Evolutionary conservation across 1,140 invertebrate species (phyloP).

Genomic region (Ctenoplectra terminalis): DNA sequence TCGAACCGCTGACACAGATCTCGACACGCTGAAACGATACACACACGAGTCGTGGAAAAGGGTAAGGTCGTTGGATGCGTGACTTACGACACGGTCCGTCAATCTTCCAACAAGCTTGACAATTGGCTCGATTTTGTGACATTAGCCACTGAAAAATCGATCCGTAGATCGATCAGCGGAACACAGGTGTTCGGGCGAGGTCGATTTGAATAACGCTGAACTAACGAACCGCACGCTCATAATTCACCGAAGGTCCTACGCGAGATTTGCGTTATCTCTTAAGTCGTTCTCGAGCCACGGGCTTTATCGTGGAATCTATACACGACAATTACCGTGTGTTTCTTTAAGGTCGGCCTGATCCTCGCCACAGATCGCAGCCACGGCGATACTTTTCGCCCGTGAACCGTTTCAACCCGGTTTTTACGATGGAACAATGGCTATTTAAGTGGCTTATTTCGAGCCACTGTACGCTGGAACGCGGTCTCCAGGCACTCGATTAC

Average conservation of each 20-base stretch:
- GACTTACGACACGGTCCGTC: conserved; percentile 47
- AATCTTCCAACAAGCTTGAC: conserved; percentile 25
- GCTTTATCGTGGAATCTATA: conserved; percentile 34
- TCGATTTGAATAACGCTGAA: conserved; percentile 2
- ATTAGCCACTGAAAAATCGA: background rate
- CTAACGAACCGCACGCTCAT: conserved; percentile 24
- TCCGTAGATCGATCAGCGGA: conserved; percentile 5
- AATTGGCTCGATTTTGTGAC: conserved; percentile 6
- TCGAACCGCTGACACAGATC: conserved; percentile 22
- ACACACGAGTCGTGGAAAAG: conserved; percentile 40
- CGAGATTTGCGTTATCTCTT: conserved; percentile 14
- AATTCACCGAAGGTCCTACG: conserved; percentile 13
- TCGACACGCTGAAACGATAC: background rate
- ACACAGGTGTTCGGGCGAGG: conserved; percentile 21
- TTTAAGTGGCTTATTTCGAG: background rate
- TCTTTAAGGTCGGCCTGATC: conserved; percentile 2
- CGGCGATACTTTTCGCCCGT: background rate
- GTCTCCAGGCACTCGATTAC: background rate
- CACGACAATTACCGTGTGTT: conserved; percentile 36
- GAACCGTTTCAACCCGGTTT: conserved; percentile 10
- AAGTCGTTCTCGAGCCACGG: background rate
- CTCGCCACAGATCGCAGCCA: background rate
- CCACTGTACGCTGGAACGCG: background rate
- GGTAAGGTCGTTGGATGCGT: conserved; percentile 60
- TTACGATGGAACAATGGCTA: conserved; percentile 4